Evolutionary conservation across 2,888 invertebrate genomes (phyloP).

Genomic region (Mystacides longicornis): DNA sequence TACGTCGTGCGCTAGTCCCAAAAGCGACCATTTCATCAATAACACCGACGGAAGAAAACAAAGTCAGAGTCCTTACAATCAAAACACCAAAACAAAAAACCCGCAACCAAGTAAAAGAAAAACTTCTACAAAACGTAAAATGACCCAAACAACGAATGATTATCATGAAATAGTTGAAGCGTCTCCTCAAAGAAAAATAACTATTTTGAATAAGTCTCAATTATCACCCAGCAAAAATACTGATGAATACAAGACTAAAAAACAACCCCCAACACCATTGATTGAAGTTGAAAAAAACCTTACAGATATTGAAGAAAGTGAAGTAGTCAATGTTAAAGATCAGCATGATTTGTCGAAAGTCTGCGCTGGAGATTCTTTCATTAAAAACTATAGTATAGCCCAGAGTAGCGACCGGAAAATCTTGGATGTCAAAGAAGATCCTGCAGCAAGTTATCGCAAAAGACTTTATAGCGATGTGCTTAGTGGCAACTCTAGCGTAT

Average conservation of each 20-base stretch:
- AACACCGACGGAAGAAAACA: not conserved
- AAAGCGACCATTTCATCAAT: not conserved
- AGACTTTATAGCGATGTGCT: conserved; percentile 20
- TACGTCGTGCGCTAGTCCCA: not conserved
- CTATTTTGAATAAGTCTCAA: not conserved
- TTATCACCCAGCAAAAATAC: not conserved
- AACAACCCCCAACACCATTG: not conserved
- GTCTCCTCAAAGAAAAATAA: not conserved
- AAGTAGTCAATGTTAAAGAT: not conserved
- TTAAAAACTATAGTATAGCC: not conserved
- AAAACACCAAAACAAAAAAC: not conserved
- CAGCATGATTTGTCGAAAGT: not conserved
- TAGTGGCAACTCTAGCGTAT: not conserved
- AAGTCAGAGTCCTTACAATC: not conserved
- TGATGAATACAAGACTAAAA: not conserved
- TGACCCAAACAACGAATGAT: not conserved
- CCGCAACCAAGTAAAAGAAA: not conserved
- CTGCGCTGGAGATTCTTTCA: not conserved
- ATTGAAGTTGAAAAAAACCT: not conserved
- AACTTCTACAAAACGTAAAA: not conserved
- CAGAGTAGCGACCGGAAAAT: not conserved
- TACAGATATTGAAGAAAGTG: not conserved
- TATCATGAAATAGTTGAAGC: not conserved
- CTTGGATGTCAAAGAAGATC: conserved; percentile 7
- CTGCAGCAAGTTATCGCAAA: conserved; percentile 5